These are phyloP conservation scores for Sturmia bella DNA, from an alignment of 2,888 invertebrate species.

Conservation along the genomic window DNA sequence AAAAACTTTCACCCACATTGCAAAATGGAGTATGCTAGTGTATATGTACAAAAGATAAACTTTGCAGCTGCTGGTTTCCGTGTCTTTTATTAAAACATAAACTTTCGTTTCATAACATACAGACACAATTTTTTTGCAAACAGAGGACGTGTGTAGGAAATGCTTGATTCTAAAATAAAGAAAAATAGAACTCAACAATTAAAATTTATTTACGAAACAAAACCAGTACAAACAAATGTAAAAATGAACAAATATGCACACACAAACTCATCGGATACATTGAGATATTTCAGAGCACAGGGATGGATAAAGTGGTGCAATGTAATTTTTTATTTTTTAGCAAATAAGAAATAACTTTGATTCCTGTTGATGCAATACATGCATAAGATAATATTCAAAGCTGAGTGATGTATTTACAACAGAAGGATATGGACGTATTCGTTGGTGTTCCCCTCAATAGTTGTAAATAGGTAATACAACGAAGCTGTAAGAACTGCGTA, in stretches of 20 bases:
- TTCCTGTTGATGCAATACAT: no score
- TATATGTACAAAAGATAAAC: constrained; percentile 13
- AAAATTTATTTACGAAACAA: constrained; percentile 14
- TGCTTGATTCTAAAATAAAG: constrained; percentile 5
- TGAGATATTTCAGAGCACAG: constrained; percentile 1
- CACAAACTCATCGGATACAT: background rate
- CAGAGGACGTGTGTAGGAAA: constrained; percentile 1
- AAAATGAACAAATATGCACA: background rate
- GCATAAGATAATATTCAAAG: no score
- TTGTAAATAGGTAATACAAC: no score
- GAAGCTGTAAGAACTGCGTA: no score
- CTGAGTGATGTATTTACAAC: no score
- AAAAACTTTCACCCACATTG: background rate
- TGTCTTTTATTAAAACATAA: constrained; percentile 18
- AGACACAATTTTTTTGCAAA: constrained; percentile 24
- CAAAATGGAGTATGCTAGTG: constrained; percentile 4
- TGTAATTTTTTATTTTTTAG: no score
- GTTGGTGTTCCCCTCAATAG: no score
- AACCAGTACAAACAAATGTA: background rate
- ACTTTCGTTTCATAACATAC: constrained; percentile 39
- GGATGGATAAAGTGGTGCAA: background rate
- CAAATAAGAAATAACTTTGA: no score
- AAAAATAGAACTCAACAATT: constrained; percentile 38
- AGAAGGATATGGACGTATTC: no score
- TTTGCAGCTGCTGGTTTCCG: background rate